Evolutionary conservation across 2,113 vertebrate genomes (phyloP).

Genomic region (Phoenicopterus ruber): DNA sequence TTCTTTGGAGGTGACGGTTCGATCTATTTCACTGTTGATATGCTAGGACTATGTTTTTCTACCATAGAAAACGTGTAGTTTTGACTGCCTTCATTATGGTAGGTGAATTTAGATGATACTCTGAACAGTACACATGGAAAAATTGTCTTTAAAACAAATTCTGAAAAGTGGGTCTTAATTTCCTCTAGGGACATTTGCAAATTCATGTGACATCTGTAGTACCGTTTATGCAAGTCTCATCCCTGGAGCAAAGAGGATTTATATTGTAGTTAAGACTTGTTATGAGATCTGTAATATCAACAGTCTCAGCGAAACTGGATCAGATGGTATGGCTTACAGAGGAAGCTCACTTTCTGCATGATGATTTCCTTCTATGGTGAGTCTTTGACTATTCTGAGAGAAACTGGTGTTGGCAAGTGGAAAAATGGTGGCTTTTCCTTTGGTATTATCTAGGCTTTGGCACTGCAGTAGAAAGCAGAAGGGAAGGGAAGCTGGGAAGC

Average conservation of each 20-base stretch:
- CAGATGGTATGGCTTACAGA: not conserved
- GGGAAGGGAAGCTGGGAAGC: not conserved
- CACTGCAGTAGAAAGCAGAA: not conserved
- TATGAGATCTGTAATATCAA: not conserved
- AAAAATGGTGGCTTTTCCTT: not conserved
- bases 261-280: constrained; percentile 31
- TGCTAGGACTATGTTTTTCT: not conserved
- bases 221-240: not conserved
- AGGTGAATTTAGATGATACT: not conserved
- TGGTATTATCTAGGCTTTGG: not conserved
- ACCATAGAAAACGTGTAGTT: not conserved
- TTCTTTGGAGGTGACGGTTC: not conserved
- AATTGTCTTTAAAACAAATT: not conserved
- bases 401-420: not conserved
- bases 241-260: constrained; percentile 51
- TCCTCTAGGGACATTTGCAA: constrained; percentile 8
- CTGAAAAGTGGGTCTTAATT: not conserved
- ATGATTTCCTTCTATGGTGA: not conserved
- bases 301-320: not conserved
- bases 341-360: not conserved
- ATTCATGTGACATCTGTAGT: not conserved
- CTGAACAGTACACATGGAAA: not conserved
- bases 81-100: not conserved
- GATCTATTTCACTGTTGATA: not conserved
- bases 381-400: not conserved